Evolutionary conservation across 2,113 vertebrate species (phyloP).

Genomic region (Elephas maximus): DNA sequence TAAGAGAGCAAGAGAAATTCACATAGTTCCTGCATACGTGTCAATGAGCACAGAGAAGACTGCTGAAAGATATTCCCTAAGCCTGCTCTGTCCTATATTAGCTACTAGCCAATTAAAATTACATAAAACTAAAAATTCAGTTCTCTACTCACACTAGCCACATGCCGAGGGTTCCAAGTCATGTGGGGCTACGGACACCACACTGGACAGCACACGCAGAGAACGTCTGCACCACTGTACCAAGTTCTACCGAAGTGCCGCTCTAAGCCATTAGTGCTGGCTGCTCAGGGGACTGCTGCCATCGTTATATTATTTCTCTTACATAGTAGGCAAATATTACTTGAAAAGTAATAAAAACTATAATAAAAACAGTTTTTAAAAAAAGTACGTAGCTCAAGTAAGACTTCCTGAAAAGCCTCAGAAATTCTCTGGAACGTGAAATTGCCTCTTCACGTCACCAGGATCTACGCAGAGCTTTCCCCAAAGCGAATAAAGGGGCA

Average conservation of each 20-base stretch:
- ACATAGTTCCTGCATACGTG: neutral
- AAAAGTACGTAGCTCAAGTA: neutral
- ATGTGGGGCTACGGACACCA: neutral
- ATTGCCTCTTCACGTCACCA: neutral
- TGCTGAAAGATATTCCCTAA: neutral
- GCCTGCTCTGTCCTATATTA: neutral
- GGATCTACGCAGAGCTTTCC: neutral
- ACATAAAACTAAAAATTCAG: neutral
- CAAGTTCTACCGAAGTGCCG: neutral
- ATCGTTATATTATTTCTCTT: neutral
- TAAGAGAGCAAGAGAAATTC: constrained; percentile 11
- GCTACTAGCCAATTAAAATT: neutral
- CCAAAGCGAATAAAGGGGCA: neutral
- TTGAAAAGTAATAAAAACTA: constrained; percentile 33
- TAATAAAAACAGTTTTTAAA: neutral
- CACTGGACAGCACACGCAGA: fast-evolving
- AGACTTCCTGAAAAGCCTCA: constrained; percentile 28
- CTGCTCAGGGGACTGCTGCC: neutral
- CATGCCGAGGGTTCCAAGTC: neutral
- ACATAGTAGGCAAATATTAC: neutral
- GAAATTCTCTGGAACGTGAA: constrained; percentile 49
- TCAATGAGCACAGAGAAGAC: constrained; percentile 51
- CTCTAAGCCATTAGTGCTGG: neutral
- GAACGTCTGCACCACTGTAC: neutral
- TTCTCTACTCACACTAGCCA: neutral